phyloP scores from a whole-genome alignment of 2,113 vertebrate genomes.

The Sylvilagus bachmani region DNA sequence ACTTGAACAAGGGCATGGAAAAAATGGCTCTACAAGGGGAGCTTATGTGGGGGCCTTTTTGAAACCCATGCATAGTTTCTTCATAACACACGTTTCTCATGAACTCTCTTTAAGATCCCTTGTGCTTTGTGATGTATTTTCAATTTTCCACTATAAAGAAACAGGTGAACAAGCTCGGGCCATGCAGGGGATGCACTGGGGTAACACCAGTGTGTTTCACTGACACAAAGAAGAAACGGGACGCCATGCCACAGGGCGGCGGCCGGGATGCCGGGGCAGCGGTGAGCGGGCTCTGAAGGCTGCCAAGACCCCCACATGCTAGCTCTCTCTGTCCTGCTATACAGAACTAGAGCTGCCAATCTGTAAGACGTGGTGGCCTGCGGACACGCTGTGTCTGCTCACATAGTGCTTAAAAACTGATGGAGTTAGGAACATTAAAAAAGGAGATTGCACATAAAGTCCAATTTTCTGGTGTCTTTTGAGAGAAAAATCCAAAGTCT shows the following conservation, averaged over 20 bases:
- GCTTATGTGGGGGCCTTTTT: too few relatives aligned
- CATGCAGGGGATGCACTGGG: neutral
- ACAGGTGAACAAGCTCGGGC: neutral
- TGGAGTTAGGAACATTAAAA: constrained; percentile 48
- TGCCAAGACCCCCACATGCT: neutral
- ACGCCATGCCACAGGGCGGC: neutral
- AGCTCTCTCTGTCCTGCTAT: neutral
- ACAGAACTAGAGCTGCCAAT: constrained; percentile 16
- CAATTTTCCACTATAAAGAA: neutral
- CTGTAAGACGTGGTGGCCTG: constrained; percentile 14
- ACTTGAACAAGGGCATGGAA: too few relatives aligned
- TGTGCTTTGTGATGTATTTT: neutral
- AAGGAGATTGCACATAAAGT: constrained; percentile 42
- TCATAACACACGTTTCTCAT: too few relatives aligned
- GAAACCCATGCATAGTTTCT: too few relatives aligned
- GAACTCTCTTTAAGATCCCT: neutral
- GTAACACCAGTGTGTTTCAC: neutral
- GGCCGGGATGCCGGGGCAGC: neutral
- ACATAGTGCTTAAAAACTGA: constrained; percentile 35
- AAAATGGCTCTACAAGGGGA: too few relatives aligned
- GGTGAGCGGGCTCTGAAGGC: neutral
- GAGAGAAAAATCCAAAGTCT: neutral
- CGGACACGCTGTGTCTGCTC: constrained; percentile 15
- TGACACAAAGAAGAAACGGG: neutral
- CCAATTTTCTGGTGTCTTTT: constrained; percentile 16